Conservation (phyloP, 2,888 invertebrate genomes). For the Drosophila fungiperda region DNA sequence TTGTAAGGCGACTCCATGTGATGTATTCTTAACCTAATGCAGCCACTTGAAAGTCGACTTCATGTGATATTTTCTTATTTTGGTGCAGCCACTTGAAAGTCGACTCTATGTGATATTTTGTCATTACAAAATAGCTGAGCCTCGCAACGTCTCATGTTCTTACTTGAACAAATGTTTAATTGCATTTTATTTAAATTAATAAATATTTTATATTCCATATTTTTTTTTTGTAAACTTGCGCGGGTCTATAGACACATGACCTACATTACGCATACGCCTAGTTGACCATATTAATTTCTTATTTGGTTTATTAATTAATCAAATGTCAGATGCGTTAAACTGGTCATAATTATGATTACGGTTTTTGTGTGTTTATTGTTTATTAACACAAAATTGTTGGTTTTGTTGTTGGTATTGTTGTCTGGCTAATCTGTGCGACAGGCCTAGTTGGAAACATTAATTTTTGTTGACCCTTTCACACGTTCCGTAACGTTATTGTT, state of each 20-base stretch:
- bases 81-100: too few relatives aligned
- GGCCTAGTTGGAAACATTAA: slow-evolving; percentile 16
- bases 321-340: slow-evolving; percentile 18
- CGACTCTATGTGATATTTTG: too few relatives aligned
- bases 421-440: slow-evolving; percentile 4
- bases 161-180: slow-evolving; percentile 16
- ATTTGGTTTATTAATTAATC: slow-evolving; percentile 11
- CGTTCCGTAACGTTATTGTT: slow-evolving; percentile 17
- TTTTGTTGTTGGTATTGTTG: not conserved
- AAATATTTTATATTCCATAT: slow-evolving; percentile 8
- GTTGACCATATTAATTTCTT: slow-evolving; percentile 12
- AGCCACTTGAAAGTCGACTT: too few relatives aligned
- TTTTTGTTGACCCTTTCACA: slow-evolving; percentile 42
- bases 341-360: slow-evolving; percentile 13
- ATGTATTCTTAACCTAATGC: too few relatives aligned
- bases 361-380: slow-evolving; percentile 12
- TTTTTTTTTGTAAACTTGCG: slow-evolving; percentile 28
- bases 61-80: too few relatives aligned
- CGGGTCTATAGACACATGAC: slow-evolving; percentile 26
- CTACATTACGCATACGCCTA: slow-evolving; percentile 31
- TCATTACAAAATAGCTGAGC: too few relatives aligned
- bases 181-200: not conserved
- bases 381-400: slow-evolving; percentile 12
- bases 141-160: too few relatives aligned
- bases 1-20: too few relatives aligned